Conservation (phyloP, 2,797 vertebrate genomes). For the Petrocephalus schoutedeni region DNA sequence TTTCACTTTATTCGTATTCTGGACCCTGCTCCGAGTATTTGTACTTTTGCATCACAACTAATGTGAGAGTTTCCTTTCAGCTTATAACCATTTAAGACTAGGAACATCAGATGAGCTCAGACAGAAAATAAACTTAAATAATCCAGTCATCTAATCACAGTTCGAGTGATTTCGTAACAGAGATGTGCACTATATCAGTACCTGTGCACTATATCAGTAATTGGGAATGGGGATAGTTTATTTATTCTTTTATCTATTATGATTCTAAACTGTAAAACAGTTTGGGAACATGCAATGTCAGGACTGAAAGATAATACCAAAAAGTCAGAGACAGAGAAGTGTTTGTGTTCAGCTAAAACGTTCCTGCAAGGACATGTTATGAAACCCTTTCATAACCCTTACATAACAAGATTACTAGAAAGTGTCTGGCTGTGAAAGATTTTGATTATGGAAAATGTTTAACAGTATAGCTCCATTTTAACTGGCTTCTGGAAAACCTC, state of each 20-base stretch:
- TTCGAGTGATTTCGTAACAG: background rate
- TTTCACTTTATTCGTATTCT: background rate
- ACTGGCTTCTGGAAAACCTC: conserved; percentile 1
- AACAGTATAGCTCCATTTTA: background rate
- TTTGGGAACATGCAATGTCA: no score
- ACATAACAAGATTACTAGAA: background rate
- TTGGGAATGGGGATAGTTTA: background rate
- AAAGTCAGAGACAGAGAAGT: background rate
- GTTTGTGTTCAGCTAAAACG: background rate
- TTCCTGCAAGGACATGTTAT: background rate
- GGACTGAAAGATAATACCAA: background rate
- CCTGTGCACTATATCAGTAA: background rate
- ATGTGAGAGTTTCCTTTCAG: background rate
- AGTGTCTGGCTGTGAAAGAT: background rate
- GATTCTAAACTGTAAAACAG: background rate
- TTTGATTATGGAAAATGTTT: background rate
- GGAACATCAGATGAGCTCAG: background rate
- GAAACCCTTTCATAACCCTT: background rate
- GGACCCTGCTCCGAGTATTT: background rate
- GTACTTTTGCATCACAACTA: background rate
- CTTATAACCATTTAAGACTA: background rate
- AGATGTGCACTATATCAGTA: background rate
- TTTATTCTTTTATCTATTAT: background rate
- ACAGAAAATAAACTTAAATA: background rate
- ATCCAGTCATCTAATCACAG: background rate